A percentile compares a stretch with the other conserved stretches of the same genome.
These are phyloP conservation scores for Netelia virgata DNA, from an alignment of 2,888 invertebrate genomes.

Conservation along the genomic window DNA sequence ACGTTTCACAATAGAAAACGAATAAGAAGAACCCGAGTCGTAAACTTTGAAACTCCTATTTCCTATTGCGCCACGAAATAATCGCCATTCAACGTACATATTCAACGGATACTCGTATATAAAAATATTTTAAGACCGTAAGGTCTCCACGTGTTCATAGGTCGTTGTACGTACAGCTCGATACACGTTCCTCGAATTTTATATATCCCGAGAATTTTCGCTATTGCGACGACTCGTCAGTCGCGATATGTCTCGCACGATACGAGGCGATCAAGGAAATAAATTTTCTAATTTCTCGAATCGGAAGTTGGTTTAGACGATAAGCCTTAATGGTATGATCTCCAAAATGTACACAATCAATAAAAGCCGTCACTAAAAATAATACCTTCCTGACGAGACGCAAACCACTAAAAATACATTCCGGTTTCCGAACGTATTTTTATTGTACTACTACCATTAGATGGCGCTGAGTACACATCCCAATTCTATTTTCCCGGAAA, in stretches of 20 bases:
- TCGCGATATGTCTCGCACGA: background rate
- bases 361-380: background rate
- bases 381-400: background rate
- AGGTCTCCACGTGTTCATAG: too few species aligned
- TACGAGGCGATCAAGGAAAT: background rate
- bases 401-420: background rate
- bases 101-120: too few species aligned
- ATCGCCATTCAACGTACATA: background rate
- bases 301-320: constrained; percentile 47
- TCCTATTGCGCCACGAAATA: background rate
- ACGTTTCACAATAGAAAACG: background rate
- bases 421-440: background rate
- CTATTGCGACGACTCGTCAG: background rate
- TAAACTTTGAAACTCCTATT: background rate
- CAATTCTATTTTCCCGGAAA: background rate
- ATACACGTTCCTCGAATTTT: background rate
- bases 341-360: background rate
- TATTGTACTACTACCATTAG: constrained; percentile 67
- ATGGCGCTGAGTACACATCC: constrained; percentile 69
- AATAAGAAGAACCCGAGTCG: background rate
- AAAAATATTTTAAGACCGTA: too few species aligned
- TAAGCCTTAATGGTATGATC: background rate
- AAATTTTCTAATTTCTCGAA: background rate
- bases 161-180: too few species aligned
- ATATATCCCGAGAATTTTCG: background rate